Evolutionary conservation across 2,888 invertebrate genomes (phyloP).

Genomic region (Mystacides longicornis): DNA sequence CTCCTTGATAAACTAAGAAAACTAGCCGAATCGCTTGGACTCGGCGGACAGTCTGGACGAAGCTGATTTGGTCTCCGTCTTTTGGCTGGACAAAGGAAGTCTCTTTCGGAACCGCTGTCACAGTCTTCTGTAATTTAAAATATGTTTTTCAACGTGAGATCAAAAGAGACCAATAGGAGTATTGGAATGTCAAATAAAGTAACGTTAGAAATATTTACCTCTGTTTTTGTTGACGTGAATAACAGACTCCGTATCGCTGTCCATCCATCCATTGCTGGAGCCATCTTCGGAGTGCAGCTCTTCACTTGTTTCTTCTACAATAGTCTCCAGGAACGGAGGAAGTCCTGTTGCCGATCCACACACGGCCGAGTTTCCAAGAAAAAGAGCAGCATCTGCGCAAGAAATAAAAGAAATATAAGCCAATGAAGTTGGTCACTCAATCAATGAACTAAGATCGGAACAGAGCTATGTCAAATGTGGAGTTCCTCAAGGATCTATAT

Average conservation of each 20-base stretch:
- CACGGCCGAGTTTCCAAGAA: slow-evolving; percentile 30
- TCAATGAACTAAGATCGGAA: too few species aligned
- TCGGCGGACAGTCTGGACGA: slow-evolving; percentile 34
- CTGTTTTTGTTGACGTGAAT: slow-evolving; percentile 55
- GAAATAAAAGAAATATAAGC: background rate
- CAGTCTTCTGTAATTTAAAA: slow-evolving; percentile 44
- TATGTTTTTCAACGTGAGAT: too few species aligned
- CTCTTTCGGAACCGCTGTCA: slow-evolving; percentile 64
- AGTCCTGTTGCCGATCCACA: slow-evolving; percentile 40
- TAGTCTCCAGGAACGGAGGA: slow-evolving; percentile 73
- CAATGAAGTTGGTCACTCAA: background rate
- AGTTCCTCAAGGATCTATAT: too few species aligned
- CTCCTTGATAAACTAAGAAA: slow-evolving; percentile 63
- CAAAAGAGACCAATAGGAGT: too few species aligned
- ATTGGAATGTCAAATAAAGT: too few species aligned
- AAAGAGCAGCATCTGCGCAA: slow-evolving; percentile 38
- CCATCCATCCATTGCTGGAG: slow-evolving; percentile 52
- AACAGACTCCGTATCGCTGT: slow-evolving; percentile 77
- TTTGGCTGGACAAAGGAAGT: slow-evolving; percentile 68
- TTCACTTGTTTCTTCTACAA: slow-evolving; percentile 83
- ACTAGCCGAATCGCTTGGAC: slow-evolving; percentile 35
- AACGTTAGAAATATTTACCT: too few species aligned
- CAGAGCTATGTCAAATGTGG: too few species aligned
- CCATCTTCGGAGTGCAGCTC: slow-evolving; percentile 68
- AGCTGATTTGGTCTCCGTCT: slow-evolving; percentile 56